phyloP scores from a whole-genome alignment of 2,888 invertebrate genomes.

The Acanthosepion esculentum region DNA sequence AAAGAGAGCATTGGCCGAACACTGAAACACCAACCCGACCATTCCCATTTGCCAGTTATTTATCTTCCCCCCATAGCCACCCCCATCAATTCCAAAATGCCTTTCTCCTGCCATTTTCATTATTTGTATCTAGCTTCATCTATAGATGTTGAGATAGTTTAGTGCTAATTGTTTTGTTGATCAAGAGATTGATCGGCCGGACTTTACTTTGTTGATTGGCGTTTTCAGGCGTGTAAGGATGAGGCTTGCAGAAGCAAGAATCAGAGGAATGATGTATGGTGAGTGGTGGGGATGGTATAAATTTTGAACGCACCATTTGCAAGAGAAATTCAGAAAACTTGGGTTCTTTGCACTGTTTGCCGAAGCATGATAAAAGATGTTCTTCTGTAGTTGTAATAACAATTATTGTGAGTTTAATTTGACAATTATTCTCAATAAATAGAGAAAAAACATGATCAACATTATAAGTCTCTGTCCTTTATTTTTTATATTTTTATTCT shows the following conservation, averaged over 20 bases:
- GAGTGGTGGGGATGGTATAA: neutral
- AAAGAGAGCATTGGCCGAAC: neutral
- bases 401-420: too few relatives aligned
- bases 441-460: too few relatives aligned
- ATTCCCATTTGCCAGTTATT: neutral
- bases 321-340: neutral
- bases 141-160: neutral
- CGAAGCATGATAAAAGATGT: neutral
- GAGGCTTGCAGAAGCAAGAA: neutral
- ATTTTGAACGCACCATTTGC: neutral
- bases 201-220: neutral
- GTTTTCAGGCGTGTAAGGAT: neutral
- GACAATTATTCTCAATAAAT: too few relatives aligned
- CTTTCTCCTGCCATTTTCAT: neutral
- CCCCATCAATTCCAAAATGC: neutral
- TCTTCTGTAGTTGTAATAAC: neutral
- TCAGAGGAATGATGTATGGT: neutral
- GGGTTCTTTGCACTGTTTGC: neutral
- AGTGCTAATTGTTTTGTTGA: neutral
- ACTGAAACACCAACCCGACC: neutral
- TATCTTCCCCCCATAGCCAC: neutral
- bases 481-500: neutral
- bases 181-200: neutral
- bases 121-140: neutral
- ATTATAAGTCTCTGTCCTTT: too few relatives aligned